Percentiles rank a stretch among this genome's conserved stretches.
Evolutionary conservation across 2,113 vertebrate genomes (phyloP).

Genomic region (Bambusicola thoracicus): DNA sequence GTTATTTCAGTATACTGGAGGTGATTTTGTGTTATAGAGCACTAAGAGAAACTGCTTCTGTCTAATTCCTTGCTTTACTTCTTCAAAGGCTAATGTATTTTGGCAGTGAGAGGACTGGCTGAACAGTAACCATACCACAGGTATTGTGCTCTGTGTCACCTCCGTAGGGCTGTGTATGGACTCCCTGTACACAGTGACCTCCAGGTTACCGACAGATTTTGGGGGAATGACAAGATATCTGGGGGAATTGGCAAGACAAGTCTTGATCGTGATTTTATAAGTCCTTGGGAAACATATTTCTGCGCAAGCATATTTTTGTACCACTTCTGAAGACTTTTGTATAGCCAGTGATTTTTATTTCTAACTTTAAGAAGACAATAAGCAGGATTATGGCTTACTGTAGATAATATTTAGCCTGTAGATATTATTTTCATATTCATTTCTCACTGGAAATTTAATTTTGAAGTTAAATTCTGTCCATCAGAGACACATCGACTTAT

Average conservation of each 20-base stretch:
- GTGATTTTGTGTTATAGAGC: neutral
- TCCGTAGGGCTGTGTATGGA: neutral
- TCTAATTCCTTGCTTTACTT: neutral
- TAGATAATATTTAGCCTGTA: neutral
- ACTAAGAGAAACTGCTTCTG: neutral
- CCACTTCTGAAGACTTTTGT: neutral
- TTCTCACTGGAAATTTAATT: neutral
- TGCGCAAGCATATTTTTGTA: neutral
- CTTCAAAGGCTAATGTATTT: neutral
- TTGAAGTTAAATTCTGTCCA: neutral
- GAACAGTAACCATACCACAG: neutral
- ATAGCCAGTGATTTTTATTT: neutral
- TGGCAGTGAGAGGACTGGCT: neutral
- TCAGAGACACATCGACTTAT: neutral
- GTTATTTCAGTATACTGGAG: neutral
- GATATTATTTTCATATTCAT: neutral
- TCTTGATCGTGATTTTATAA: neutral
- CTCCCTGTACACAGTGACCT: neutral
- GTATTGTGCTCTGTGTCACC: neutral
- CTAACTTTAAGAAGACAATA: neutral
- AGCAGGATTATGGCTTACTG: neutral
- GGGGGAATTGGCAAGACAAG: neutral
- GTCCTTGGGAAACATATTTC: neutral
- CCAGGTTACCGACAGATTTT: neutral
- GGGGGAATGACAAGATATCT: neutral